Evolutionary conservation across 92 coral and sea anemone species (phyloP), one percentile per base, ranked within the genome.

Genomic region (Zoanthus sociatus): DNA sequence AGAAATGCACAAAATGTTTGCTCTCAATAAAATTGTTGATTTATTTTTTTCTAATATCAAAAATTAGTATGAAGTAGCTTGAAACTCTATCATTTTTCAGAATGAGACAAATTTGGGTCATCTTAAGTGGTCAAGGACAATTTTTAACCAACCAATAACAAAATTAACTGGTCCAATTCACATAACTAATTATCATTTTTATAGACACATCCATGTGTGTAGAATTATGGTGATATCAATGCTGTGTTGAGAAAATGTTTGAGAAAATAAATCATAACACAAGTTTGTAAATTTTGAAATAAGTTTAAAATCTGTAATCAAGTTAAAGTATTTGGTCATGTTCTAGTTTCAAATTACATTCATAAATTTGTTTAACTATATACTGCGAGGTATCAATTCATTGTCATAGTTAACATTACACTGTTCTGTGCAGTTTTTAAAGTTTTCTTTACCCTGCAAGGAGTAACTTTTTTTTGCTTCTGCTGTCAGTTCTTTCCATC

Each of bases 401-500:
- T 7, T 11, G 26, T 31, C 32, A 16, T 20, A 66, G 71, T 66
- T 50, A 50, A 50, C 64, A n/a, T n/a, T 66, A 20, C 71, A 66
- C 32, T 16, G 11, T 16, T 66, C 31, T 66, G 21, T 9, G 71
- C 71, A 31, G 18, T n/a, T 66, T 16, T 66, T 20, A 66, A 66
- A 66, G 71, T 66, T 66, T 31, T 66, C 71, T 66, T 66, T 66
- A 2, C 71, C 71, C 30, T 9, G 71, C 11, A n/a, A 20, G 32
- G 71, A n/a, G 32, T 66, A 66, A 20, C 32, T 31, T 66, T 66
- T 66, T n/a, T 66, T 16, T 66, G 21, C 71, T n/a, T 66, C 71
- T n/a, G 31, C 32, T 66, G 71, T n/a, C 31, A 66, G 71, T 66
- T 20, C 30, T 66, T 66, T 66, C 71, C 71, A 66, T 66, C 71